These are phyloP conservation scores for Pungitius pungitius DNA, from an alignment of 2,113 vertebrate species.

Conservation along the genomic window DNA sequence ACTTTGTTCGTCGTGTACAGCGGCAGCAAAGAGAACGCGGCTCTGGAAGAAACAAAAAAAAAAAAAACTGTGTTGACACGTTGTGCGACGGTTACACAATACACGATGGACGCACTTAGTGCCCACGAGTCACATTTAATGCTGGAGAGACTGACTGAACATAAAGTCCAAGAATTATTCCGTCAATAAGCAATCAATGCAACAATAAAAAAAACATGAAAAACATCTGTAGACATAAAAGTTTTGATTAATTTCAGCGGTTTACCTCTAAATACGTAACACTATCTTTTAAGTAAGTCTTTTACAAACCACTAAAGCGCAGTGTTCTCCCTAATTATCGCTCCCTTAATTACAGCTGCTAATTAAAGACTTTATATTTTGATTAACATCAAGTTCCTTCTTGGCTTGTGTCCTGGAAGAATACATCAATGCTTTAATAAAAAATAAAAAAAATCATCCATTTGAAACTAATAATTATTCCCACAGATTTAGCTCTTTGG, in stretches of 20 bases:
- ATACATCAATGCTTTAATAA: slow-evolving; percentile 42
- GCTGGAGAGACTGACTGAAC: neutral
- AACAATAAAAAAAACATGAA: slow-evolving; percentile 12
- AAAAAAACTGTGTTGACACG: neutral
- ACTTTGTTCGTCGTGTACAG: neutral
- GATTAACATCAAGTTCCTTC: slow-evolving; percentile 72
- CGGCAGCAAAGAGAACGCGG: neutral
- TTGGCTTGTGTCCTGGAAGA: slow-evolving; percentile 71
- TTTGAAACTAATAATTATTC: slow-evolving; percentile 71
- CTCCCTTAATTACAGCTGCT: slow-evolving; percentile 61
- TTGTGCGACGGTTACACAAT: neutral
- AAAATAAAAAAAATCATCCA: slow-evolving; percentile 48
- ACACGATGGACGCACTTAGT: neutral
- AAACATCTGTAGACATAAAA: slow-evolving; percentile 2
- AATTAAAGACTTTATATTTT: slow-evolving; percentile 66
- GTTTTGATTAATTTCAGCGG: neutral
- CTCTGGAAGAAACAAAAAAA: too few species aligned
- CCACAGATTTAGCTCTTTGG: slow-evolving; percentile 53
- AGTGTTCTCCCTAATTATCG: slow-evolving; percentile 52
- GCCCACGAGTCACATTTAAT: neutral
- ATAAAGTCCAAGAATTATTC: neutral
- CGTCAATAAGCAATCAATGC: neutral
- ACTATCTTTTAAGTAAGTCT: slow-evolving; percentile 28
- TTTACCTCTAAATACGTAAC: slow-evolving; percentile 28
- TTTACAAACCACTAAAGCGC: slow-evolving; percentile 43